Evolutionary conservation across 2,797 vertebrate genomes (phyloP), one percentile per base, ranked within the genome.

Genomic region (Corythornis leucogaster): DNA sequence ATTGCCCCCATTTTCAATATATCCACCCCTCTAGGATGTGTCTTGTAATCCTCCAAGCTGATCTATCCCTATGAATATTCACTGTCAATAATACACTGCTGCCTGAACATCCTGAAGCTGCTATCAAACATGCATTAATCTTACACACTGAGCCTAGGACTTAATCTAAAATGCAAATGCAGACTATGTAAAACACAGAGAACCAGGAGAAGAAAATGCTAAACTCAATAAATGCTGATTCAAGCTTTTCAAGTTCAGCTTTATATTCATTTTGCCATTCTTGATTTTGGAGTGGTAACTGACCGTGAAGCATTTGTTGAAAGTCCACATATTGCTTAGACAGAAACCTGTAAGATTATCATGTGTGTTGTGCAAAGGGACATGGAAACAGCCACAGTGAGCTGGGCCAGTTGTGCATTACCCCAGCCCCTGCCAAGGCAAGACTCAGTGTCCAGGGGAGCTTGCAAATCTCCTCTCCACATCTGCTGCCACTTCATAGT

Each of bases 21-120:
- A 83, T 80, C 43, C 55, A 71, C 6, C 18, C 66, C 69, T 83
- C 76, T 24, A 91, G 92, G 87, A 89, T 73, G 42, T 73, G 74
- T 43, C 48, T 89, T 89, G 82, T 83, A 89, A 93, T 87, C 58
- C 76, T 71, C 19, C 59, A 33, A 66, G 80, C 17, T 85, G 85
- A 89, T 76, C 66, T 76, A 45, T 69, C 51, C 43, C 85, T 25
- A 33, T 93, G 91, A 92, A 89, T 95, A 95, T 93, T 94, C 89
- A 92, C 86, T 64, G 53, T 46, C 78, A 90, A 40, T 89, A 75
- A 81, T 8, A 66, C n/a, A 80, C 59, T 68, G 62, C 62, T 80
- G 82, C 62, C 82, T 73, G 70, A 80, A 80, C 75, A 64, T 85
- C 91, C 89, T 42, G 69, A 87, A 91, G 92, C 85, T 75, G 66